Percentiles rank a stretch among this genome's conserved stretches.
These are phyloP conservation scores for Trichonephila clavata DNA, from an alignment of 1,140 invertebrate species.

Conservation along the genomic window DNA sequence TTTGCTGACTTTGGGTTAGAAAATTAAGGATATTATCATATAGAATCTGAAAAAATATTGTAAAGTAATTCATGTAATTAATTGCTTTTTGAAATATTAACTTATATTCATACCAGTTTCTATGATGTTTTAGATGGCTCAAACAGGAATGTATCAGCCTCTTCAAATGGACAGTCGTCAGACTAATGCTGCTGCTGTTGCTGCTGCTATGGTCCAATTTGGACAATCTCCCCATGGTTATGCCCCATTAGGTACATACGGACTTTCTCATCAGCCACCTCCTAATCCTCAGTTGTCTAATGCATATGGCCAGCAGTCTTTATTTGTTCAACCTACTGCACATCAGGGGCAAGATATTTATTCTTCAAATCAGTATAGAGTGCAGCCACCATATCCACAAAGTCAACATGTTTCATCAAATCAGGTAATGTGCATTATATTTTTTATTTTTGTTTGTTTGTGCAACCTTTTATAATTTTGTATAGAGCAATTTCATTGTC, in stretches of 20 bases:
- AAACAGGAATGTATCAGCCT: constrained; percentile 89
- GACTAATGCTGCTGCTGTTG: constrained; percentile 72
- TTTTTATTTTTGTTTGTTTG: background rate
- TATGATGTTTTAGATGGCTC: constrained; percentile 84
- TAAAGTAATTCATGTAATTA: too few species aligned
- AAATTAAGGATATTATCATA: too few species aligned
- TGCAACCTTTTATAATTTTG: too few species aligned
- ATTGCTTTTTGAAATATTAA: too few species aligned
- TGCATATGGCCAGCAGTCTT: constrained; percentile 86
- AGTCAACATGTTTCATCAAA: constrained; percentile 86
- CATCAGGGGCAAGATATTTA: constrained; percentile 89
- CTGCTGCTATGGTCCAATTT: constrained; percentile 83
- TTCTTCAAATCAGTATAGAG: constrained; percentile 88
- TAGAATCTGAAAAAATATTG: too few species aligned
- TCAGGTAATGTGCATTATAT: constrained; percentile 76
- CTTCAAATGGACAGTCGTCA: constrained; percentile 85
- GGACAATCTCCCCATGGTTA: constrained; percentile 83
- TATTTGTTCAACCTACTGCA: constrained; percentile 85
- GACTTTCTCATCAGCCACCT: constrained; percentile 80
- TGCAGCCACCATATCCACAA: constrained; percentile 86
- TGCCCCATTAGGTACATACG: constrained; percentile 82
- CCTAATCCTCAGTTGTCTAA: constrained; percentile 79
- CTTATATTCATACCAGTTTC: too few species aligned
- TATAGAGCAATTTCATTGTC: too few species aligned
- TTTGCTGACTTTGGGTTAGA: too few species aligned